These are phyloP conservation scores for Pholis gunnellus DNA, from an alignment of 2,113 vertebrate genomes.

Conservation along the genomic window DNA sequence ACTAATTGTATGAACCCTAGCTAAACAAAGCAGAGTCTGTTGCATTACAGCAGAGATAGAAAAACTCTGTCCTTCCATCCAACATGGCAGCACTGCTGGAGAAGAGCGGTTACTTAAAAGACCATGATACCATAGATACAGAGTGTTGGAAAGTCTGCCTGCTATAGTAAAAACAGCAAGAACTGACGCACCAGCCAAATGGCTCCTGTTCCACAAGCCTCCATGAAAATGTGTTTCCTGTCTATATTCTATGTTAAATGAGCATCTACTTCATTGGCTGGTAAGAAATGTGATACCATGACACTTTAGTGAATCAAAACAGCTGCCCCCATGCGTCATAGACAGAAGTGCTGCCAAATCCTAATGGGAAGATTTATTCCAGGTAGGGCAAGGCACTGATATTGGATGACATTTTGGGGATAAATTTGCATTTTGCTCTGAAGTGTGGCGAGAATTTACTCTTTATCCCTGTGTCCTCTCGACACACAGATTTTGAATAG, in stretches of 20 bases:
- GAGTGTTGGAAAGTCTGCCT: not conserved
- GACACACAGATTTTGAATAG: not conserved
- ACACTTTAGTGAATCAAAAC: not conserved
- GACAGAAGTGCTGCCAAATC: not conserved
- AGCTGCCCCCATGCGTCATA: not conserved
- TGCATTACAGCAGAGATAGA: not conserved
- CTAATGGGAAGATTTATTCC: not conserved
- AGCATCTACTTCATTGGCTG: not conserved
- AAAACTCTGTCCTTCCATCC: not conserved
- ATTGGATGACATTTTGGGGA: not conserved
- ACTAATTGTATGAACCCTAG: not conserved
- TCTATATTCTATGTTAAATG: not conserved
- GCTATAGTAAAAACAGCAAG: not conserved
- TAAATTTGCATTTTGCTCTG: not conserved
- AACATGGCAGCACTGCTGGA: not conserved
- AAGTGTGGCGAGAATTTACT: not conserved
- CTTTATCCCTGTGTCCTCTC: not conserved
- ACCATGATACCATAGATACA: not conserved
- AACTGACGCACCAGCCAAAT: not conserved
- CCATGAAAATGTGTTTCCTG: not conserved
- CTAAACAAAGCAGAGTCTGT: not conserved
- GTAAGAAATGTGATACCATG: not conserved
- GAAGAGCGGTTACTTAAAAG: not conserved
- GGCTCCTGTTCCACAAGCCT: too few species aligned
- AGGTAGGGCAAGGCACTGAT: not conserved